phyloP scores from a whole-genome alignment of 1,140 invertebrate species.

The Pinna nobilis region DNA sequence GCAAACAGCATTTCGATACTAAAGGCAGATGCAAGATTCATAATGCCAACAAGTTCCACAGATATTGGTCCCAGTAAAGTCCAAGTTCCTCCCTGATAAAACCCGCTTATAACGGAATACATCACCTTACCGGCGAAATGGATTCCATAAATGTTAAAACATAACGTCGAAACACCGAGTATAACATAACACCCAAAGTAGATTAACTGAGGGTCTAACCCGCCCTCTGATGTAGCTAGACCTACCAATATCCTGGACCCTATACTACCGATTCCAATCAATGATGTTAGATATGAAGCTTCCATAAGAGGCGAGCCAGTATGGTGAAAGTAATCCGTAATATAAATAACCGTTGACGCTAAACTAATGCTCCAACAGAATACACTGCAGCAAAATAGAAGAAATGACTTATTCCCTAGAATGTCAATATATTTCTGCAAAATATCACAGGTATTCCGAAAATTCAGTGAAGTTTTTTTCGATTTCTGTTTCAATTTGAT shows the following conservation, averaged over 20 bases:
- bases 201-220: conserved; percentile 11
- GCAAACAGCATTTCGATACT: conserved; percentile 8
- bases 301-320: conserved; percentile 14
- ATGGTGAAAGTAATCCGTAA: conserved; percentile 5
- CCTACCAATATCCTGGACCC: conserved; percentile 19
- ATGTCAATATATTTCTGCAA: too few species aligned
- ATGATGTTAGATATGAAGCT: conserved; percentile 13
- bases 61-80: conserved; percentile 16
- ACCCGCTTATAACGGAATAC: conserved; percentile 9
- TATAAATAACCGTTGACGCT: neutral
- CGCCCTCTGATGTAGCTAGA: neutral
- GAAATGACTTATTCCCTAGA: neutral
- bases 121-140: conserved; percentile 9
- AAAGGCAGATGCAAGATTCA: conserved; percentile 12
- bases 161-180: conserved; percentile 11
- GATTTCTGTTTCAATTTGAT: neutral
- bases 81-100: conserved; percentile 24
- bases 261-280: conserved; percentile 13
- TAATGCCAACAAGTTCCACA: conserved; percentile 15
- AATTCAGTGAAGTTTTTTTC: neutral
- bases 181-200: conserved; percentile 24
- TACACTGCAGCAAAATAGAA: conserved; percentile 18
- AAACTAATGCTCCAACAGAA: conserved; percentile 16
- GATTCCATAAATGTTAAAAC: neutral
- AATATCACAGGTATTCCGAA: too few species aligned